Evolutionary conservation across 2,797 vertebrate species (phyloP), one percentile per base, ranked within the genome.

Genomic region (Harpagifer antarcticus): DNA sequence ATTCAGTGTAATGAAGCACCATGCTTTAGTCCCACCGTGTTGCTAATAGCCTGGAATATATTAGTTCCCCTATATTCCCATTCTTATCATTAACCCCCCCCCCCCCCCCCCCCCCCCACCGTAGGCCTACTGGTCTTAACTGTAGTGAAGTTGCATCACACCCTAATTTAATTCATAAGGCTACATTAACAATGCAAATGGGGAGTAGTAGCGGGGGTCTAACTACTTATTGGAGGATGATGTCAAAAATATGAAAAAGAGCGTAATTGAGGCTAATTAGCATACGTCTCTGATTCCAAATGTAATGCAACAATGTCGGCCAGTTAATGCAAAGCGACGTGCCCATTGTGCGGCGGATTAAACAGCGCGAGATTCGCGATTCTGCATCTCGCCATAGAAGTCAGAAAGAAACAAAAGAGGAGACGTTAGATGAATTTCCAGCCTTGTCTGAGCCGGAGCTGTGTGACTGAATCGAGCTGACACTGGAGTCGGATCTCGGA

Each of bases 381-480:
- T 92, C 86, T 82, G 82, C 77, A 88, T 88, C 88, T 87, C 77
- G 79, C 84, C 86, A 90, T 80, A 86, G 83, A 84, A 92, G 88
- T 91, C 91, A 89, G 72, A 23, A 37, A 74, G 78, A 94, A 92
- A 94, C 91, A 93, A 93, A 37, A 91, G 89, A 63, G 85, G 81
- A 89, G 83, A 87, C 89, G 93, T 86, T 92, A 17, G 86, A 91
- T 88, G 85, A 70, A 92, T 93, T 93, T 91, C 33, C 87, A 91
- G 50, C 89, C 90, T 85, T 90, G 90, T 92, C 92, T 91, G 90
- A 90, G 89, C 80, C 63, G 86, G 78, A 89, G 86, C 84, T 78
- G 87, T 92, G 92, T 92, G 91, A 94, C 92, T 87, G 90, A 93
- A 92, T 92, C 78, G 71, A 90, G 84, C 83, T 93, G 92, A 92